Evolutionary conservation across 2,113 vertebrate genomes (phyloP), one percentile per base, ranked within the genome.

Genomic region (Macheiramphus alcinus): DNA sequence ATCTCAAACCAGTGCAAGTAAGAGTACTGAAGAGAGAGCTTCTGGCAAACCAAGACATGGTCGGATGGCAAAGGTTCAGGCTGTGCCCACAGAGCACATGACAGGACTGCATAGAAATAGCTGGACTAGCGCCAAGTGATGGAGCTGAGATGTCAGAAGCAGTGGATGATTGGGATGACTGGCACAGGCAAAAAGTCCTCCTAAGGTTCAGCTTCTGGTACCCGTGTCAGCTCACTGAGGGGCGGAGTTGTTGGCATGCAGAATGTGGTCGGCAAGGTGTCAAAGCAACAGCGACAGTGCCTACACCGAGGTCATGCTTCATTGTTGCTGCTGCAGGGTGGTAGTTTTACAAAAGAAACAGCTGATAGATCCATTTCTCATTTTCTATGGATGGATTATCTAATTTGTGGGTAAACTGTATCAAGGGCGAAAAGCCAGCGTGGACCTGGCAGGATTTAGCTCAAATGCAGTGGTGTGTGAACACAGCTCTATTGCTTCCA

Each of bases 211-310:
- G 7, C 38, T 59, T 50, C 47, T 79, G 52, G n/a, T 72, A 11
- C 12, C 42, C 0, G 0, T 0, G 0, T 43, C 66, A 82, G 52
- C 34, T 93, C 19, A 3, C 11, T 56, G 16, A 56, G 56, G 12
- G 11, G 1, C 75, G 47, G 34, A 62, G 42, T 17, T 25, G 10
- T 16, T 25, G 78, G 9, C 43, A 11, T 36, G 52, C 15, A 25
- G 79, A 82, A 63, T 0, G 0, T 2, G 78, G 42, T 43, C 0
- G 0, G 52, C 48, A 72, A 79, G 70, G 74, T 25, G 62, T 89
- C 71, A 59, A 88, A 88, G 71, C 32, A 75, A 25, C 61, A 59
- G 42, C 2, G 10, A 10, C 17, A 45, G n/a, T 0, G 0, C 31
- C 53, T 34, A 11, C 48, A 13, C 40, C 1, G 6, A 72, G 58